Evolutionary conservation across 2,888 invertebrate species (phyloP).

Genomic region (Stomorhina lunata): DNA sequence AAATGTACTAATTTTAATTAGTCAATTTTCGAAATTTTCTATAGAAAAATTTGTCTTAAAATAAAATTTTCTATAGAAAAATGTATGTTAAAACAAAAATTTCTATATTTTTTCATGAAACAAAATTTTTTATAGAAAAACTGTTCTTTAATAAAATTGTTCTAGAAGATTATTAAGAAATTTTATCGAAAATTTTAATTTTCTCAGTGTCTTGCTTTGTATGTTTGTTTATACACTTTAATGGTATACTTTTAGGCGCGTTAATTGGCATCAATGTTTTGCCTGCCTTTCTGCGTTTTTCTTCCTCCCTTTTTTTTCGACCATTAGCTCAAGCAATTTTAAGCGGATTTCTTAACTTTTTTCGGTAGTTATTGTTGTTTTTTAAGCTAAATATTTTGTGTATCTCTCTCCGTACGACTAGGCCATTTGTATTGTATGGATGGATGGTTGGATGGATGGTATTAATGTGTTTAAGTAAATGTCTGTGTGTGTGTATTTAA

Average conservation of each 20-base stretch:
- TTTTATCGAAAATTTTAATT: too few species aligned
- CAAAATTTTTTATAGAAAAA: too few species aligned
- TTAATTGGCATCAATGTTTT: slow-evolving; percentile 74
- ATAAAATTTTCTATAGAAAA: too few species aligned
- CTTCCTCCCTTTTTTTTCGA: slow-evolving; percentile 15
- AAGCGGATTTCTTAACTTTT: slow-evolving; percentile 64
- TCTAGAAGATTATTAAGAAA: too few species aligned
- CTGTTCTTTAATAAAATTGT: too few species aligned
- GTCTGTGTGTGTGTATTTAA: slow-evolving; percentile 26
- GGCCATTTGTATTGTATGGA: not conserved
- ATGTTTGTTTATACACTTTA: slow-evolving; percentile 3
- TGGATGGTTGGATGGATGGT: too few species aligned
- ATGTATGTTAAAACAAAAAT: too few species aligned
- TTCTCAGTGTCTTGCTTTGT: slow-evolving; percentile 19
- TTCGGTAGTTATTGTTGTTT: slow-evolving; percentile 6
- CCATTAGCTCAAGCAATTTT: slow-evolving; percentile 59
- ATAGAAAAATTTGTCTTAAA: too few species aligned
- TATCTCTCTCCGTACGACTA: not conserved
- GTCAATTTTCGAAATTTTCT: too few species aligned
- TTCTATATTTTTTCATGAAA: too few species aligned
- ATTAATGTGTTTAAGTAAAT: too few species aligned
- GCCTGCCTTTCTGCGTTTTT: slow-evolving; percentile 49
- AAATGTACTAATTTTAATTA: too few species aligned
- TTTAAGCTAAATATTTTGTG: slow-evolving; percentile 2
- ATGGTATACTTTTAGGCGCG: slow-evolving; percentile 67